phyloP scores from a whole-genome alignment of 2,113 vertebrate species.

The Larimichthys crocea region DNA sequence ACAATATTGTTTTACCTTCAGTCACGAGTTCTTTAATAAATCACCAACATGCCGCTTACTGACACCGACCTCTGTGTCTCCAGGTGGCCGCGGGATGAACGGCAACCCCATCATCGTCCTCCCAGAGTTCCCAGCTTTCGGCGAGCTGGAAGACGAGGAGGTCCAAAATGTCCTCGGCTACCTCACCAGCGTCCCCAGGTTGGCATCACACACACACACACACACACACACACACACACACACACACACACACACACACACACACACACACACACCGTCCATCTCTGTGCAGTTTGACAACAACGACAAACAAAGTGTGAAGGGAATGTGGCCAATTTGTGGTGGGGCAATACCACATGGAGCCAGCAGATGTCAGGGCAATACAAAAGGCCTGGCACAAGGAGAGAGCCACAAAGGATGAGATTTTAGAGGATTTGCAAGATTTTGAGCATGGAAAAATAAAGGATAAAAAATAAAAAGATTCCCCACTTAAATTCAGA shows the following conservation, averaged over 20 bases:
- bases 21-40: not conserved
- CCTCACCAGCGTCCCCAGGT: conserved; percentile 94
- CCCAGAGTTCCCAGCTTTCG: conserved; percentile 93
- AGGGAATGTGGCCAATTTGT: not conserved
- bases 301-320: not conserved
- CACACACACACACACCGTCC: not conserved
- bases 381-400: conserved; percentile 10
- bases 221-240: conserved; percentile 1
- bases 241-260: not conserved
- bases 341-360: not conserved
- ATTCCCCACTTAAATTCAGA: not conserved
- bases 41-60: not conserved
- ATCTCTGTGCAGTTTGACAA: not conserved
- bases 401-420: conserved; percentile 6
- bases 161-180: conserved; percentile 93
- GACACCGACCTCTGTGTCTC: conserved; percentile 32
- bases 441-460: not conserved
- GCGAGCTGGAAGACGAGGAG: conserved; percentile 91
- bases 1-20: too few relatives aligned
- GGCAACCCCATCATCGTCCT: conserved; percentile 94
- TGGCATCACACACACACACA: conserved; percentile 6
- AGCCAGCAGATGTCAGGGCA: conserved; percentile 16
- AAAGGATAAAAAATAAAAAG: not conserved
- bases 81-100: conserved; percentile 91
- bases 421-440: conserved; percentile 5